Conservation (phyloP, 2,797 vertebrate species). For the Aldrovandia affinis region DNA sequence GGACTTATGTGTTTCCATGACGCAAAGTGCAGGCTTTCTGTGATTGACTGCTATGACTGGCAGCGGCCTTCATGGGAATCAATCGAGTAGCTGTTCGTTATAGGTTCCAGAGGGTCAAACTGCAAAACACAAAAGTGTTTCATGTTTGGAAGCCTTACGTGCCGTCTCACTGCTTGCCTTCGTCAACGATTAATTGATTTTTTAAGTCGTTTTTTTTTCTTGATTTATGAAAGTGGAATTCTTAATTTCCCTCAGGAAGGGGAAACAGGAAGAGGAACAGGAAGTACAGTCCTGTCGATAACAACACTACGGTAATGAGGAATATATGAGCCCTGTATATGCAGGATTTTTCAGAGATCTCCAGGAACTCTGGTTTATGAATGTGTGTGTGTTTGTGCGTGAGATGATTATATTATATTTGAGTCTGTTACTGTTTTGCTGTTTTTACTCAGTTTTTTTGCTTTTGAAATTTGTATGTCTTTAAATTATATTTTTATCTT, state of each 20-base stretch:
- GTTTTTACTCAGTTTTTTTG: no score
- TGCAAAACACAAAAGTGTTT: background rate
- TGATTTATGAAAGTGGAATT: background rate
- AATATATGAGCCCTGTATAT: no score
- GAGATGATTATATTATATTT: no score
- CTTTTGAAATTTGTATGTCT: no score
- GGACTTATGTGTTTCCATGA: background rate
- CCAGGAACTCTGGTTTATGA: no score
- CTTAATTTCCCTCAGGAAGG: background rate
- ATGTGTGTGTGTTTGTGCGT: no score
- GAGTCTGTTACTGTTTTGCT: no score
- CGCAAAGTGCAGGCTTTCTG: background rate
- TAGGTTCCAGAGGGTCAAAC: background rate
- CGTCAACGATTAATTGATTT: background rate
- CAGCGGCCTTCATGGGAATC: background rate
- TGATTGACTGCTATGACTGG: background rate
- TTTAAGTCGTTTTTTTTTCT: background rate
- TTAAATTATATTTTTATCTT: no score
- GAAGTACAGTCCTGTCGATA: background rate
- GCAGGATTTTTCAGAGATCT: no score
- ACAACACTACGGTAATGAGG: background rate
- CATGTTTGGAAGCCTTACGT: background rate
- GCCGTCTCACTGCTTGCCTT: background rate
- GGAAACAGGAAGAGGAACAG: no score
- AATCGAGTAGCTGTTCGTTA: background rate